A percentile compares a stretch with the other conserved stretches of the same genome.
These are phyloP conservation scores for Cuculus canorus DNA, from an alignment of 2,797 vertebrate genomes.

Conservation along the genomic window DNA sequence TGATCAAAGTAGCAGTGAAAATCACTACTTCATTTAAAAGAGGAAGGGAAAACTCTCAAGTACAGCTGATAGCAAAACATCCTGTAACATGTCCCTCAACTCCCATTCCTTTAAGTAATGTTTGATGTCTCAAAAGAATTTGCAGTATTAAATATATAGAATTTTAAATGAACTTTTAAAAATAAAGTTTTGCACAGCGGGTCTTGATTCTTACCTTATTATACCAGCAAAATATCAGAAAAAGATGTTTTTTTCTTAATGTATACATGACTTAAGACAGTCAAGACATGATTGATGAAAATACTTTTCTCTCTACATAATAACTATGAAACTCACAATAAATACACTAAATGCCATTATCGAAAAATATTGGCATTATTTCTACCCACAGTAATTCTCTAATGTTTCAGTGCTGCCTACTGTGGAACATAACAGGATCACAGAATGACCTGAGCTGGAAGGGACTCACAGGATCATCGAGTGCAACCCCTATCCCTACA, in stretches of 20 bases:
- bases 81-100: neutral
- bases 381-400: neutral
- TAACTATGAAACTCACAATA: neutral
- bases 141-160: neutral
- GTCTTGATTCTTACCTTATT: neutral
- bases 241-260: neutral
- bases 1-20: neutral
- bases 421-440: neutral
- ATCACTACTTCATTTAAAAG: neutral
- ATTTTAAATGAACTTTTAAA: neutral
- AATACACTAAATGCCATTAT: neutral
- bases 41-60: neutral
- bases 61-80: neutral
- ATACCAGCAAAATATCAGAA: neutral
- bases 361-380: neutral
- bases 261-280: neutral
- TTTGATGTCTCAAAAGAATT: neutral
- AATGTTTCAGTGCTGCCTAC: neutral
- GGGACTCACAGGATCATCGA: no score
- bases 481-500: no score
- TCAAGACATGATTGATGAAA: neutral
- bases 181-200: neutral
- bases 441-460: no score
- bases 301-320: neutral
- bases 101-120: neutral